phyloP scores from a whole-genome alignment of 2,888 invertebrate species.

The Panzeria rudis region DNA sequence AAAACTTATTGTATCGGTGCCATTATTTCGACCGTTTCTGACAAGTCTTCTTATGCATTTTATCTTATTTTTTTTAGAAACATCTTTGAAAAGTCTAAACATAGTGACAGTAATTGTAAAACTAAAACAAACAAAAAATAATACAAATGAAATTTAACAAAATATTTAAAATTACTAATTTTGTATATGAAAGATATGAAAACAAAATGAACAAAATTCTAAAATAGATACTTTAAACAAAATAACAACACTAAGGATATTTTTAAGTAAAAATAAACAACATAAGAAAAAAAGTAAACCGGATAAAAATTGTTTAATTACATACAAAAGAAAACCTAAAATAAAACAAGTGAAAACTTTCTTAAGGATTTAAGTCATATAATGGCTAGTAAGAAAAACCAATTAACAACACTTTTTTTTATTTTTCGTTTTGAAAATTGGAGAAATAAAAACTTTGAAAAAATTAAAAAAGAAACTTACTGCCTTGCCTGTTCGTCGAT shows the following conservation, averaged over 20 bases:
- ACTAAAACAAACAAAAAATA: not conserved
- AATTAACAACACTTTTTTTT: slow-evolving; percentile 21
- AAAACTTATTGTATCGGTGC: not conserved
- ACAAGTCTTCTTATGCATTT: not conserved
- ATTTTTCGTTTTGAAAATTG: not conserved
- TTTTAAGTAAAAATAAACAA: slow-evolving; percentile 37
- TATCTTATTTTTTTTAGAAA: not conserved
- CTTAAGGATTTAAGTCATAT: slow-evolving; percentile 45
- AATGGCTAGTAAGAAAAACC: slow-evolving; percentile 61
- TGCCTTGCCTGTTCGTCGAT: too few relatives aligned
- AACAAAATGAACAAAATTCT: slow-evolving; percentile 37
- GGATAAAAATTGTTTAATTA: slow-evolving; percentile 43
- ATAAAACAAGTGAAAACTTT: slow-evolving; percentile 20
- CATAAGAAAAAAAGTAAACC: slow-evolving; percentile 25
- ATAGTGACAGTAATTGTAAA: not conserved
- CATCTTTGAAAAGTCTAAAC: not conserved
- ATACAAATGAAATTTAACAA: too few relatives aligned
- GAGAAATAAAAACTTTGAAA: slow-evolving; percentile 19
- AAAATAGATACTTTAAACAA: slow-evolving; percentile 32
- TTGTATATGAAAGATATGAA: slow-evolving; percentile 47
- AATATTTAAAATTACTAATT: slow-evolving; percentile 19
- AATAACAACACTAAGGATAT: slow-evolving; percentile 36
- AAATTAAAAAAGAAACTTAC: too few relatives aligned
- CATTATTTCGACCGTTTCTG: not conserved
- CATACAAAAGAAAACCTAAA: slow-evolving; percentile 31